Base-by-base conservation (phyloP, 2,888 invertebrate genomes). In the Panzeria rudis region DNA sequence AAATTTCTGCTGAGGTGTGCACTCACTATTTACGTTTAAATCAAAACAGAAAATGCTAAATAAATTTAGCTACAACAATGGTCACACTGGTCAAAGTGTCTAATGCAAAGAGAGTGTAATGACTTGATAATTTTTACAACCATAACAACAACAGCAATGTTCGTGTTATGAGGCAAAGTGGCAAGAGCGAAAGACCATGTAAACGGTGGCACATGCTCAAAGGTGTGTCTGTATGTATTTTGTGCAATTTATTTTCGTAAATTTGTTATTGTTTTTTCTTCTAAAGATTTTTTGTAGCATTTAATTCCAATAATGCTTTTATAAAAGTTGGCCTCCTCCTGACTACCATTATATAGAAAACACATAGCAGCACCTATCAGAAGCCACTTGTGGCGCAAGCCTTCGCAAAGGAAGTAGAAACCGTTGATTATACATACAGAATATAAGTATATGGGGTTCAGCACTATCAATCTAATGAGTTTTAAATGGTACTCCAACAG, bases 31-130 rank as follows among this genome's bases (percentile, higher is more conserved):
- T n/a, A n/a, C n/a, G n/a, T n/a, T n/a, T n/a, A n/a, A n/a, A n/a
- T n/a, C n/a, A n/a, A n/a, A n/a, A n/a, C 8, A 35, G 35, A 29
- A 29, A 29, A 6, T 35, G 5, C 35, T 7, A 35, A 35, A 8
- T 35, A 29, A 29, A 3, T 44, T 44, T 44, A 41, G 4, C 11
- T 1, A 11, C 11, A 20, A 8, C 9, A 35, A 59, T 59, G 59
- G 59, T 11, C 59, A 59, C 59, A 52, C 52, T 41, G 29, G 20
- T 41, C 8, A 44, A 47, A 69, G 29, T 41, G 50, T 68, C 41
- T 69, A 44, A 72, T 29, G 44, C 64, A 61, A 47, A 69, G 47
- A 77, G 81, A 81, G 72, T 82, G 81, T 73, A 84, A 84, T 59
- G 77, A 77, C 62, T 64, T 79, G 64, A 69, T 78, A 69, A 71